phyloP scores from a whole-genome alignment of 2,888 invertebrate genomes.

The Drosophila siamana region DNA sequence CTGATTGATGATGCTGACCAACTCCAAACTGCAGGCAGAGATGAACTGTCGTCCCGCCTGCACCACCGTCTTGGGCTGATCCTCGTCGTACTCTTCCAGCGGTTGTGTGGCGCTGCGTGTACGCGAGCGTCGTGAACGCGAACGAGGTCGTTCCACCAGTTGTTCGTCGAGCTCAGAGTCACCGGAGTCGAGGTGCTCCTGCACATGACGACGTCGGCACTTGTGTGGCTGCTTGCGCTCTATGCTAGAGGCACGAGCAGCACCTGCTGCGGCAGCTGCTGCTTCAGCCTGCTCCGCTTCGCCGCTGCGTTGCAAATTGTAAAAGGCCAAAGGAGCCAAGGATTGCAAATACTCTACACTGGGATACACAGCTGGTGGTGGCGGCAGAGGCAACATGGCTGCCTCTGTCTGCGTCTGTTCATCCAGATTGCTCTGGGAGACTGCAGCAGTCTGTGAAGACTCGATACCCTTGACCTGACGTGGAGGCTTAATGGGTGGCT shows the following conservation, averaged over 20 bases:
- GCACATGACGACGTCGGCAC: constrained; percentile 86
- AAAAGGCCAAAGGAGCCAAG: constrained; percentile 86
- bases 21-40: constrained; percentile 89
- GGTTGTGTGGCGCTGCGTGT: constrained; percentile 85
- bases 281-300: constrained; percentile 82
- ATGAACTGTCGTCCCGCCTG: constrained; percentile 90
- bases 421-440: constrained; percentile 66
- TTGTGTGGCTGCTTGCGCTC: constrained; percentile 84
- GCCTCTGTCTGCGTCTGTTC: constrained; percentile 82
- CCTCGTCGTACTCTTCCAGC: constrained; percentile 68
- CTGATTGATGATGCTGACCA: constrained; percentile 89
- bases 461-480: constrained; percentile 67
- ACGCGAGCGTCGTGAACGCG: constrained; percentile 84
- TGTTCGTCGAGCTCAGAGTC: constrained; percentile 85
- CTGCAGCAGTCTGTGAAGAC: constrained; percentile 2
- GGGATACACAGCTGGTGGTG: constrained; percentile 86
- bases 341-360: constrained; percentile 86
- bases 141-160: constrained; percentile 86
- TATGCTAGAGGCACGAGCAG: constrained; percentile 49
- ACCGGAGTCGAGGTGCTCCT: constrained; percentile 62
- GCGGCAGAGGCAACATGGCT: constrained; percentile 86
- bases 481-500: constrained; percentile 79
- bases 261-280: constrained; percentile 21
- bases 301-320: constrained; percentile 84
- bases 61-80: constrained; percentile 88